These are phyloP conservation scores for Bujurquina vittata DNA, from an alignment of 2,113 vertebrate genomes.

Conservation along the genomic window DNA sequence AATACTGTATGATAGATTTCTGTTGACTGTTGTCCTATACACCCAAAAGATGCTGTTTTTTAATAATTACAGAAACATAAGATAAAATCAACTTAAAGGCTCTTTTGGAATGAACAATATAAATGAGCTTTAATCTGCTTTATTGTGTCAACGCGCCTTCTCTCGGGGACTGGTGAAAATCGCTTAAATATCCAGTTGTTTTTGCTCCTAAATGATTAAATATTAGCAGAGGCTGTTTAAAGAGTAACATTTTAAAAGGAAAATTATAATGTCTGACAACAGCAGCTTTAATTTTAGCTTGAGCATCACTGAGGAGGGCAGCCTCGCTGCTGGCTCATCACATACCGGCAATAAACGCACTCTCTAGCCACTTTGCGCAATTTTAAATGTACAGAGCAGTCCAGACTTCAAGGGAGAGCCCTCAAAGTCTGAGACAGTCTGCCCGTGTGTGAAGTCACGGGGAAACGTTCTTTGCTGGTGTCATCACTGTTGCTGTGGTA, in stretches of 20 bases:
- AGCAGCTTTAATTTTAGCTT: background rate
- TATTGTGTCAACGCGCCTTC: background rate
- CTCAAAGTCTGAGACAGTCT: background rate
- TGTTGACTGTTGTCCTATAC: background rate
- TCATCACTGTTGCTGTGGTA: background rate
- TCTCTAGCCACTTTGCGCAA: background rate
- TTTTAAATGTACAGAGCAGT: conserved; percentile 4
- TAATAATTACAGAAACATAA: background rate
- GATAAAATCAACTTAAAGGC: background rate
- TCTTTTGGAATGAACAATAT: background rate
- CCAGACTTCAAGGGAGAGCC: background rate
- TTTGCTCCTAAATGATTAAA: background rate
- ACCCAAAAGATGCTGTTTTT: background rate
- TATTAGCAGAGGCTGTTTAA: background rate
- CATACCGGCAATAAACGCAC: background rate
- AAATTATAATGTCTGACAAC: background rate
- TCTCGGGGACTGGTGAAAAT: background rate
- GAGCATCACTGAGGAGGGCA: background rate
- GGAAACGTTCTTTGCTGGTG: background rate
- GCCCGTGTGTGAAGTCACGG: background rate
- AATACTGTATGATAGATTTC: background rate
- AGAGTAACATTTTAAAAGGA: background rate
- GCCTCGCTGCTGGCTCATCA: background rate
- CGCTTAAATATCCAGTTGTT: background rate
- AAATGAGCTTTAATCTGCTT: background rate